phyloP scores from a whole-genome alignment of 2,888 invertebrate species.

The Lutraria lutraria region DNA sequence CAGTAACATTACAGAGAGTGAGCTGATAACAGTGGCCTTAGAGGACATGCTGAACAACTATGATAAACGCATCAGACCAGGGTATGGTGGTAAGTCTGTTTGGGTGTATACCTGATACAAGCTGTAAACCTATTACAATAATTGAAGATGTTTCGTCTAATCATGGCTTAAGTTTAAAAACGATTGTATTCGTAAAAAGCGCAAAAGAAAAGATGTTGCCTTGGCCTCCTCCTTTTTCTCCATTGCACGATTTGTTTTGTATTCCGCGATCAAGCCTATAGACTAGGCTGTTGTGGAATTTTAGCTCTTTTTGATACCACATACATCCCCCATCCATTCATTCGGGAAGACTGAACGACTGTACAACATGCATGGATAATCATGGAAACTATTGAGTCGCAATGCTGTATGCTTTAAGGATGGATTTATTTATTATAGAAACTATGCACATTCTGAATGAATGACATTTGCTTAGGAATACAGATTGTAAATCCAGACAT shows the following conservation, averaged over 20 bases:
- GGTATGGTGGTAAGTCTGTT: constrained; percentile 62
- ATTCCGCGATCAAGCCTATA: too few relatives aligned
- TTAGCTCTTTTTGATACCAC: neutral
- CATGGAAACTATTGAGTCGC: neutral
- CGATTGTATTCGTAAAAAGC: too few relatives aligned
- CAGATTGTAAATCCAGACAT: neutral
- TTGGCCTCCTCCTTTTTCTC: too few relatives aligned
- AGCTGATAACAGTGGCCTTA: constrained; percentile 58
- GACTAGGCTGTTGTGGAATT: neutral
- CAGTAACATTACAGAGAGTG: constrained; percentile 60
- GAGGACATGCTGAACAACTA: constrained; percentile 63
- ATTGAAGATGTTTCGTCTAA: too few relatives aligned
- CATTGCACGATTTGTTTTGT: too few relatives aligned
- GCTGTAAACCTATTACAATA: too few relatives aligned
- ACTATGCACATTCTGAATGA: neutral
- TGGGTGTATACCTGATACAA: neutral
- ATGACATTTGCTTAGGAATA: neutral
- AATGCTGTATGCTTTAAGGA: neutral
- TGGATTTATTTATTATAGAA: neutral
- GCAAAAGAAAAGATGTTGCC: too few relatives aligned
- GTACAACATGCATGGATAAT: neutral
- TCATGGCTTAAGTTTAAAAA: too few relatives aligned
- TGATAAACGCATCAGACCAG: constrained; percentile 67
- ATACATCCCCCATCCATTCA: neutral
- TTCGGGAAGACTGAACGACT: neutral